Percentiles rank a stretch among this genome's conserved stretches.
These are phyloP conservation scores for Petaurus breviceps DNA, from an alignment of 2,113 vertebrate genomes.

Conservation along the genomic window DNA sequence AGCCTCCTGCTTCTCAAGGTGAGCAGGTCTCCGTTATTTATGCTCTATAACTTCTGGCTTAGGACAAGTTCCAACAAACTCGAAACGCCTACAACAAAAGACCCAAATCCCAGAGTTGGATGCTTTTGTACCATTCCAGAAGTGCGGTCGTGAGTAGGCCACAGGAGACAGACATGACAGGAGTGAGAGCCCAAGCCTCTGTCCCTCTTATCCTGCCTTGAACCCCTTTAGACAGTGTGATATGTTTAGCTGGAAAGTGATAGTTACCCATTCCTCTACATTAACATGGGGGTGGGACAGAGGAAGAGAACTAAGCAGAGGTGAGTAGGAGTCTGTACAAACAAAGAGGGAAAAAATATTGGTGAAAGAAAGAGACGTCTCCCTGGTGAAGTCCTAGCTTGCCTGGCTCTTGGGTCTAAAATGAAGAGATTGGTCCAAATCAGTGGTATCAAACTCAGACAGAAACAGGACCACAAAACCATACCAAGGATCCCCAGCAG, in stretches of 20 bases:
- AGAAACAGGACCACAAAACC: not conserved
- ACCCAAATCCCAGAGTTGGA: not conserved
- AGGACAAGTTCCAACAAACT: not conserved
- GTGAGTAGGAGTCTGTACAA: not conserved
- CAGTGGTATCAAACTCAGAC: not conserved
- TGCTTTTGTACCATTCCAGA: too few species aligned
- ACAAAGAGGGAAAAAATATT: not conserved
- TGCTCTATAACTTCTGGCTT: not conserved
- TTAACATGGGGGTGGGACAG: not conserved
- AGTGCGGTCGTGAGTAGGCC: not conserved
- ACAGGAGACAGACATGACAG: not conserved
- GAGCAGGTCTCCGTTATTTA: not conserved
- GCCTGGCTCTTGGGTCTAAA: too few species aligned
- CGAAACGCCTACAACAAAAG: not conserved
- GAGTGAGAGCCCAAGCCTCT: not conserved
- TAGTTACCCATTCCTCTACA: not conserved
- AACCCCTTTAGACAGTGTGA: not conserved
- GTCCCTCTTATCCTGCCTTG: not conserved
- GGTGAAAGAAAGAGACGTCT: too few species aligned
- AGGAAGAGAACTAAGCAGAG: not conserved
- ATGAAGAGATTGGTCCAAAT: not conserved
- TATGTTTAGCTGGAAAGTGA: not conserved
- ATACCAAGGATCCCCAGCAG: not conserved
- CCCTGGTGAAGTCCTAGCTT: too few species aligned
- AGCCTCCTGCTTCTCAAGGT: slow-evolving; percentile 12